These are phyloP conservation scores for Peromyscus attwateri DNA, from an alignment of 2,797 vertebrate genomes.

Conservation along the genomic window DNA sequence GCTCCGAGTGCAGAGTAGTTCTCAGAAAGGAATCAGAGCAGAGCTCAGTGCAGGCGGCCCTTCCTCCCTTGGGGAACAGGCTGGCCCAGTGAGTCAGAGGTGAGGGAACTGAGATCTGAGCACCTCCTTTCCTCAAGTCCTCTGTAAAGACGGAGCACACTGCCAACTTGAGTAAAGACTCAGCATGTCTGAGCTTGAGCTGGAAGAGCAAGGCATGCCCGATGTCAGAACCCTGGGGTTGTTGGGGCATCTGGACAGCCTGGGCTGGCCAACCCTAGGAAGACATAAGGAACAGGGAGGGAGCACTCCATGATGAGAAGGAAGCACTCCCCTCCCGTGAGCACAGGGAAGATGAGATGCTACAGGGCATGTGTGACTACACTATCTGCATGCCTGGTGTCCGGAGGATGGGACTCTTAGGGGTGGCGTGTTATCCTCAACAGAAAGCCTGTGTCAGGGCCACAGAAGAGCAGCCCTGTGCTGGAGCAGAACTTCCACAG, in stretches of 20 bases:
- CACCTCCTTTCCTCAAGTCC: neutral
- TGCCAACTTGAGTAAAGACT: neutral
- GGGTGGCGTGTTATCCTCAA: neutral
- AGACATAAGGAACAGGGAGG: neutral
- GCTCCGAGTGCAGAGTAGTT: neutral
- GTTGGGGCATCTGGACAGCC: neutral
- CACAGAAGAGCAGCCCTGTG: neutral
- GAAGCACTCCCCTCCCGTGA: neutral
- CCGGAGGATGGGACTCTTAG: neutral
- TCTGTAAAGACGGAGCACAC: neutral
- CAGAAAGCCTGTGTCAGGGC: neutral
- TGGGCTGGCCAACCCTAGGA: neutral
- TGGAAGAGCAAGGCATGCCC: neutral
- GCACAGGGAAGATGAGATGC: rapidly evolving
- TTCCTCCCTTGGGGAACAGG: neutral
- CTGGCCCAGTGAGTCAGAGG: neutral
- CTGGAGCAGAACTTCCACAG: neutral
- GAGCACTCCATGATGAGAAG: neutral
- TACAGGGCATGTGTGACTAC: rapidly evolving
- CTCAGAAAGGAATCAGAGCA: neutral
- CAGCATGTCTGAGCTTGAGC: neutral
- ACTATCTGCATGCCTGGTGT: rapidly evolving
- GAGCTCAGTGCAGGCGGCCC: neutral
- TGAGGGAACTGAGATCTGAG: neutral
- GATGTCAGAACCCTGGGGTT: neutral